A percentile compares a stretch with the other conserved stretches of the same genome.
Evolutionary conservation across 2,797 vertebrate species (phyloP).

Genomic region (Molossus alvarezi): DNA sequence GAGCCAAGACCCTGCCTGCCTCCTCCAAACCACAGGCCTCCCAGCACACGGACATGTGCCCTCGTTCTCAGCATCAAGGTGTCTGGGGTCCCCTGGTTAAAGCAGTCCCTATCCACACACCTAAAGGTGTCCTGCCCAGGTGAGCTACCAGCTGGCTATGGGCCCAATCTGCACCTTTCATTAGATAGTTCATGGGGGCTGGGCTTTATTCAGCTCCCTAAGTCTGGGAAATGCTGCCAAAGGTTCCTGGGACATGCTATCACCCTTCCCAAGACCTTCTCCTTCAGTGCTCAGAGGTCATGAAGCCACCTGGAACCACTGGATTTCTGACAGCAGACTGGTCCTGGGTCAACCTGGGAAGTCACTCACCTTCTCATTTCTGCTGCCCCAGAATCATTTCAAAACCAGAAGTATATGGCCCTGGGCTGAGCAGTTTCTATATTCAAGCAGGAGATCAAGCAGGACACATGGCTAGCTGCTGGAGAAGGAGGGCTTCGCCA

Average conservation of each 20-base stretch:
- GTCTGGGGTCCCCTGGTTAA: background rate
- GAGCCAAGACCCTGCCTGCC: background rate
- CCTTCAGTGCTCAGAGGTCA: background rate
- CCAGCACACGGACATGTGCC: background rate
- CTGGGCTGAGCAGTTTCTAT: no score
- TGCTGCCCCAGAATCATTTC: background rate
- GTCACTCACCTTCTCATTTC: background rate
- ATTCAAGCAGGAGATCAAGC: background rate
- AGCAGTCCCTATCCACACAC: no score
- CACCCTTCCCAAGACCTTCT: background rate
- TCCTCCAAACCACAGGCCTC: background rate
- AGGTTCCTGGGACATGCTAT: background rate
- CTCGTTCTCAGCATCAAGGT: background rate
- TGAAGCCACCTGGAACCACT: background rate
- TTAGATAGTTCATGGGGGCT: background rate
- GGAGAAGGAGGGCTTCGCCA: background rate
- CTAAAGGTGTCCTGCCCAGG: background rate
- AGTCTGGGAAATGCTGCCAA: background rate
- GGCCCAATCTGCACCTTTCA: background rate
- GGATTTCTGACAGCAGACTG: background rate
- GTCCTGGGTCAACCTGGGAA: background rate
- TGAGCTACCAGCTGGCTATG: background rate
- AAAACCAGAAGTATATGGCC: background rate
- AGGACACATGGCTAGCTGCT: background rate
- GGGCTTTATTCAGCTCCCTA: rapidly evolving